These are phyloP conservation scores for Himalopsyche japonica DNA, from an alignment of 2,888 invertebrate species.

Conservation along the genomic window DNA sequence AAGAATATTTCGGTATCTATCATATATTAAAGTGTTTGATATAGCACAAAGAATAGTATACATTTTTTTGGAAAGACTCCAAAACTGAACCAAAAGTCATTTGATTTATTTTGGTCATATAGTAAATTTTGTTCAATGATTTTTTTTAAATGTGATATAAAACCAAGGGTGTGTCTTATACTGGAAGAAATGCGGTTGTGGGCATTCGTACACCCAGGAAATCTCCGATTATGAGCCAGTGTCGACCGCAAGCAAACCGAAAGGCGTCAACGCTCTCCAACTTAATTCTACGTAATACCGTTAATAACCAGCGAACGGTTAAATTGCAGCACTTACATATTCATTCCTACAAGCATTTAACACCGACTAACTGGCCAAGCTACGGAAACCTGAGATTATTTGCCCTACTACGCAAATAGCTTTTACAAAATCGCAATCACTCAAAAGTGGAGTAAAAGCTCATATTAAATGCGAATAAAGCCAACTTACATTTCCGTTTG, in stretches of 20 bases:
- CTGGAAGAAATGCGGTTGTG: neutral
- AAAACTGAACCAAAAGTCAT: no score
- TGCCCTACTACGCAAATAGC: neutral
- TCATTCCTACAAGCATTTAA: neutral
- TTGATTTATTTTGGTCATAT: no score
- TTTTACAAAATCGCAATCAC: neutral
- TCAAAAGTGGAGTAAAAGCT: no score
- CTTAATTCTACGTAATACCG: constrained; percentile 36
- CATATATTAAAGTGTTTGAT: no score
- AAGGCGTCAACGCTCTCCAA: constrained; percentile 8
- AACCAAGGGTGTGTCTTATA: no score
- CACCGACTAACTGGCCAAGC: neutral
- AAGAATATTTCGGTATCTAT: no score
- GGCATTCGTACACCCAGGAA: neutral
- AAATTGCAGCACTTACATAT: neutral
- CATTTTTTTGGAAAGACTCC: no score
- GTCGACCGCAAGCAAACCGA: constrained; percentile 4
- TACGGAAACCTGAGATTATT: neutral
- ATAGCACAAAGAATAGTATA: no score
- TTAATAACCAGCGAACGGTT: constrained; percentile 31
- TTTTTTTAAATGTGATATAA: no score
- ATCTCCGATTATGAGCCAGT: neutral
- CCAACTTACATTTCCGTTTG: no score
- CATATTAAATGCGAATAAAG: no score
- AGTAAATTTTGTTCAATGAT: no score